Base-by-base conservation (phyloP, 2,113 vertebrate genomes). In the Uria aalge region DNA sequence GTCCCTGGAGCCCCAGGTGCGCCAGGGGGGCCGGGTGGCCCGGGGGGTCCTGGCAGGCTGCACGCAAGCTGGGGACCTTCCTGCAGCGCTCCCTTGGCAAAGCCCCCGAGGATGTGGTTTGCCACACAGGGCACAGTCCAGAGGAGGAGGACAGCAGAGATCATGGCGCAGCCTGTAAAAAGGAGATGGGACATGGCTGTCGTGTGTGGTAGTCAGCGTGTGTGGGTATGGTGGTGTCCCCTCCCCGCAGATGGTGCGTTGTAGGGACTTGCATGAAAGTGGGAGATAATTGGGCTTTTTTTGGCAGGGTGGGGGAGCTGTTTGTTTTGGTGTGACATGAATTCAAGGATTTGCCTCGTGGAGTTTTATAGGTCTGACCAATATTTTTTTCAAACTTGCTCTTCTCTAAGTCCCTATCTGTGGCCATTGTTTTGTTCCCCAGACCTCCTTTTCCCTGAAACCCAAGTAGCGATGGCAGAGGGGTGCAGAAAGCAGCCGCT, bases 41-140 rank as follows among this genome's bases (percentile, higher is more conserved):
- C 99, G 0, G 96, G 97, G 55, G 99, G 99, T 1, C 99, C 99
- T 0, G 99, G 99, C 32, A 99, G 91, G 94, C 99, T 99, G 97
- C 99, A 99, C 2, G 98, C 95, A 27, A 99, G 96, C 97, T 99
- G 98, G 71, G 98, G 96, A 34, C 98, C 98, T 41, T 98, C 94
- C 97, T 98, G 96, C 97, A 97, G 85, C 74, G 98, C 97, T 98
- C 97, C 97, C 57, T 95, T 98, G 72, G 86, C 75, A 38, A 95
- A 96, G 57, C 97, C 96, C 21, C 97, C 97, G 3, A 98, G 90
- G 79, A 98, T 98, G n/a, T 99, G 98, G 59, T 98, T 98, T 15
- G 98, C 93, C 15, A 98, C 98, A 10, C 98, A 97, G 66, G 98
- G 98, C 80, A 99, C 94, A 11, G 98, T 96, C 89, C 98, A 99